Base-by-base conservation (phyloP, 2,797 vertebrate species). In the Micropoecilia bifurca region DNA sequence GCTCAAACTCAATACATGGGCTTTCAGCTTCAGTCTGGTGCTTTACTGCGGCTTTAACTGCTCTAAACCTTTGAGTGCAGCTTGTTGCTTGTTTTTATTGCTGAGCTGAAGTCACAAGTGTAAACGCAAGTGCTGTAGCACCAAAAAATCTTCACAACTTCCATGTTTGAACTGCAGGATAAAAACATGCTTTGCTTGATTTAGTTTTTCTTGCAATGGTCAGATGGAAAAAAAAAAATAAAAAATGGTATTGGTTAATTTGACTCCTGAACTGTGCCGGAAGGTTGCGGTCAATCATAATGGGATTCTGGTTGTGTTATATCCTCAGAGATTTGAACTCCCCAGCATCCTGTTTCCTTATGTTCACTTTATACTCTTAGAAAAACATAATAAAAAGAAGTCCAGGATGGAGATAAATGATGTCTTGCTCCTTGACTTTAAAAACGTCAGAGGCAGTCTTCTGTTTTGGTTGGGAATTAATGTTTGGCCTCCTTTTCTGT, bases 271-370 rank as follows among this genome's bases (percentile, higher is more conserved):
- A 83, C 78, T 55, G 68, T 39, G 69, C 73, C 1, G 28, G 82
- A 88, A 85, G 79, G 81, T 83, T 78, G 79, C 79, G 85, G 75
- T 75, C 75, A 78, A 61, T 90, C 75, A 78, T 75, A 76, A 80
- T 74, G 78, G 66, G 84, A 81, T 82, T 71, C 39, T 57, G 82
- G 77, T 80, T 82, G 78, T 79, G 63, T 87, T 69, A 77, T 85
- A 61, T 87, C 77, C 85, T 83, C 73, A 0, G 90, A 89, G 89
- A 85, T 77, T 82, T 82, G 12, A 85, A 91, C 86, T 93, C 92
- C 90, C 93, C 76, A 78, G 76, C 90, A 85, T 94, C 94, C 93
- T 94, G 92, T 93, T 88, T 89, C 85, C 71, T 77, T 30, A 82
- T 81, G 74, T 89, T 20, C 25, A 33, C 63, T 79, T 82, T 74